Evolutionary conservation across 1,140 invertebrate genomes (phyloP).

Genomic region (Holotrichia oblita): DNA sequence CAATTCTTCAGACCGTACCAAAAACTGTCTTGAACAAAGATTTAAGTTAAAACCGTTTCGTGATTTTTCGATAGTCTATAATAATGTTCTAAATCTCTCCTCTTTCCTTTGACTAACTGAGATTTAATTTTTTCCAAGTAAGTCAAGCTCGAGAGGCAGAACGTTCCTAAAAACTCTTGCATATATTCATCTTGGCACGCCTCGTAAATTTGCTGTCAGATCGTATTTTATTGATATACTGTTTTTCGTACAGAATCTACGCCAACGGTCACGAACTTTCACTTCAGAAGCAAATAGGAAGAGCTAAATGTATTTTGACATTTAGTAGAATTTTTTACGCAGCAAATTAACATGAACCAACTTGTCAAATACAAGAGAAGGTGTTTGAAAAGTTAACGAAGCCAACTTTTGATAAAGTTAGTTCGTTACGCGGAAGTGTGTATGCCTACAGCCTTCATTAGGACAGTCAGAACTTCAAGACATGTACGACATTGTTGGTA

Average conservation of each 20-base stretch:
- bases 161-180: background rate
- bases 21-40: no score
- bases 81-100: no score
- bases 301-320: background rate
- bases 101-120: no score
- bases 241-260: background rate
- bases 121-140: no score
- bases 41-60: no score
- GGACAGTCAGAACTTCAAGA: no score
- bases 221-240: background rate
- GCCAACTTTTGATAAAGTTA: slow-evolving; percentile 10
- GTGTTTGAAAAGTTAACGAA: background rate
- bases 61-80: no score
- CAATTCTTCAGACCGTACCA: no score
- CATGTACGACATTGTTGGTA: no score
- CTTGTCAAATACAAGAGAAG: background rate
- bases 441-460: no score
- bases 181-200: background rate
- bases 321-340: background rate
- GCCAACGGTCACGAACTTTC: background rate
- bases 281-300: background rate
- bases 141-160: no score
- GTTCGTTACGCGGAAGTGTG: background rate
- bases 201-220: background rate
- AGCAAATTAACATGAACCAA: background rate